Evolutionary conservation across 1,140 invertebrate genomes (phyloP).

Genomic region (Aphelinus atriplicis): DNA sequence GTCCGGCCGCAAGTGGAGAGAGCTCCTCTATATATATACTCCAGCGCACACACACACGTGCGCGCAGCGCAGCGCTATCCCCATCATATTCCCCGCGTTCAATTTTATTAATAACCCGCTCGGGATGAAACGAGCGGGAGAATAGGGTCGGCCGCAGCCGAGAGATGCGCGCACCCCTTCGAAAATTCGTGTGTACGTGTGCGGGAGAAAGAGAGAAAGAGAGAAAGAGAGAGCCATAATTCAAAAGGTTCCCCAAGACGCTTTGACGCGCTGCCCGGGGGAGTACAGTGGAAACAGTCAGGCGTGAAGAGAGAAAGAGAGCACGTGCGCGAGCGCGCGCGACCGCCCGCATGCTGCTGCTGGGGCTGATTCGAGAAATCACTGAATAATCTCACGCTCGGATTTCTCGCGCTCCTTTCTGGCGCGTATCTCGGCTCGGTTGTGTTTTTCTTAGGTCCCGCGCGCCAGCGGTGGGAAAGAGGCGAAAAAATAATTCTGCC

Average conservation of each 20-base stretch:
- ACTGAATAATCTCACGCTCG: conserved; percentile 23
- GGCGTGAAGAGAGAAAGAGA: conserved; percentile 18
- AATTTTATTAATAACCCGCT: conserved; percentile 34
- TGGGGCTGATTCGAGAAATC: conserved; percentile 22
- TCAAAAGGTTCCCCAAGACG: conserved; percentile 15
- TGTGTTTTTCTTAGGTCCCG: no score
- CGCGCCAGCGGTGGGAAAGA: no score
- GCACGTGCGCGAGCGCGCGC: not conserved
- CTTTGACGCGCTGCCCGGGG: conserved; percentile 24
- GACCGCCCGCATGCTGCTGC: conserved; percentile 9
- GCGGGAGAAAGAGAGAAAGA: no score
- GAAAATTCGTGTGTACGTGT: not conserved
- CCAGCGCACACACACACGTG: no score
- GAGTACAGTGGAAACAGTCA: not conserved
- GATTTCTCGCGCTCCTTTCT: no score
- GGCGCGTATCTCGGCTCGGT: no score
- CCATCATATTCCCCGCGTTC: not conserved
- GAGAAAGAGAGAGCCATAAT: not conserved
- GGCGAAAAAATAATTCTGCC: no score
- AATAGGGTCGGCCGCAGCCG: not conserved
- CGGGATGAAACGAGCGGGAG: not conserved
- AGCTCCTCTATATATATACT: no score
- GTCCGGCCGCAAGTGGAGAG: no score
- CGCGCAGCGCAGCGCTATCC: no score
- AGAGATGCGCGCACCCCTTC: not conserved